Base-by-base conservation (phyloP, 2,113 vertebrate species). In the Rissa tridactyla region DNA sequence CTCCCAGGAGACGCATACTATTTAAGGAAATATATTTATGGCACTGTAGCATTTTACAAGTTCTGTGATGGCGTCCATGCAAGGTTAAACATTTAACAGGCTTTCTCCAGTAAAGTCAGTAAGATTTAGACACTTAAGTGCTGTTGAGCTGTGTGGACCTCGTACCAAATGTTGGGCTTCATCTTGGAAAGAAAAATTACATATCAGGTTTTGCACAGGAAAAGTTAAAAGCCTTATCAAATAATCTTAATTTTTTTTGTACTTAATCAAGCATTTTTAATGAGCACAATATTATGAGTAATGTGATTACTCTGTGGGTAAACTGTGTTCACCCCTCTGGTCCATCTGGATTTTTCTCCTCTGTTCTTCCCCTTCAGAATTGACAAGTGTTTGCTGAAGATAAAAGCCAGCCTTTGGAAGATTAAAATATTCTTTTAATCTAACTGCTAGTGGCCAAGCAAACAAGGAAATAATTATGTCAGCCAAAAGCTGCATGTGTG, bases 11-110 rank as follows among this genome's bases (percentile, higher is more conserved):
- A 85, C 42, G 46, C 32, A 20, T 73, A 66, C 42, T 92, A 79
- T 93, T 95, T 72, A 86, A 90, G 60, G 69, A 94, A 52, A 83
- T 55, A 16, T 90, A 82, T 96, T 95, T 96, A 94, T 94, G 49
- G 55, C 89, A 87, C 5, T 66, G 52, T 78, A 81, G 65, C 32
- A 58, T 91, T 96, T 94, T 81, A 66, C 27, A 88, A 36, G 44
- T 89, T 95, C 58, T 77, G 11, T 88, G 91, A 30, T 80, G 51
- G 91, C 57, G 66, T 83, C 54, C 52, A 14, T 90, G 61, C 90
- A 71, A 82, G 38, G 52, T 86, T 91, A 79, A 96, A 55, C 38
- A 51, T 42, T 88, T 94, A 52, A 38, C 61, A 55, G 13, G 51
- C 95, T 94, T 87, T 89, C 55, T 57, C 49, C 12, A 62, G 44